Conservation (phyloP, 2,113 vertebrate genomes). For the Ibidorhyncha struthersii region DNA sequence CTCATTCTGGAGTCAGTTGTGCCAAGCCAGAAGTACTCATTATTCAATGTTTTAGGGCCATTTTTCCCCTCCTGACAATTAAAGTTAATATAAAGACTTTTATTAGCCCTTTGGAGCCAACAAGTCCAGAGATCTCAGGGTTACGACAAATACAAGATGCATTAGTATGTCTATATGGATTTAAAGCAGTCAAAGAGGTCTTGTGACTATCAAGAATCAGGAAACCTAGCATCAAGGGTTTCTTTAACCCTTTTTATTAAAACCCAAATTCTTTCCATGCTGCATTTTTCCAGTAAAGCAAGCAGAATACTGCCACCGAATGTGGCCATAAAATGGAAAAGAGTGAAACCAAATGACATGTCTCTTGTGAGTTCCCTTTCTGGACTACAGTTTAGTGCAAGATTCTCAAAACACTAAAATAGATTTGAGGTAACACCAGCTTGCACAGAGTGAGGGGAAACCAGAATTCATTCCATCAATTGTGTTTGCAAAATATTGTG, state of each 20-base stretch:
- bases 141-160: conserved; percentile 10
- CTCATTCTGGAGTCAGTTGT: neutral
- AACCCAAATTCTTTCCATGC: conserved; percentile 12
- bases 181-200: conserved; percentile 9
- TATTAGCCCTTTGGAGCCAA: conserved; percentile 53
- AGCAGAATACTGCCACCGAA: neutral
- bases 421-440: neutral
- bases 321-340: neutral
- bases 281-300: conserved; percentile 23
- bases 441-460: neutral
- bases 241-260: conserved; percentile 36
- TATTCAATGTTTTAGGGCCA: neutral
- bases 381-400: neutral
- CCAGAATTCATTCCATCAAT: neutral
- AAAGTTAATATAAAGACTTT: conserved; percentile 33
- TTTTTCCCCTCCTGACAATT: neutral
- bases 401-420: neutral
- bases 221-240: conserved; percentile 20
- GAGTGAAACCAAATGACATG: neutral
- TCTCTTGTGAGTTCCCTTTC: neutral
- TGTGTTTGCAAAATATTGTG: neutral
- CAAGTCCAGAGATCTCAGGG: neutral
- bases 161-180: conserved; percentile 21
- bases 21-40: neutral
- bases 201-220: neutral